Conservation (phyloP, 2,888 invertebrate genomes). For the Choreutis nemorana region DNA sequence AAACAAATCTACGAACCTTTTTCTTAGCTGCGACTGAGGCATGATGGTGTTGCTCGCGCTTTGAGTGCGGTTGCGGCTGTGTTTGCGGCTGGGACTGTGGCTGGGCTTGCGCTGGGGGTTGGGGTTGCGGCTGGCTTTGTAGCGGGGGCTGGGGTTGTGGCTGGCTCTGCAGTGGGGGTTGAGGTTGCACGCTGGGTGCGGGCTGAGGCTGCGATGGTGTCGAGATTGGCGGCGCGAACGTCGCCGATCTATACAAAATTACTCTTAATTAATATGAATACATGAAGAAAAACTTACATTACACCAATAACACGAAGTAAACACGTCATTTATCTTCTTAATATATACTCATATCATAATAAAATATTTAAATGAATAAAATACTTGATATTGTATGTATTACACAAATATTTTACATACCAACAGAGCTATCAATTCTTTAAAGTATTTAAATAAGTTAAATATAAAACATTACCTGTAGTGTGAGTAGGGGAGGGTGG, state of each 20-base stretch:
- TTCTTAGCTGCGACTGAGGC: slow-evolving; percentile 37
- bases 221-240: slow-evolving; percentile 36
- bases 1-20: slow-evolving; percentile 30
- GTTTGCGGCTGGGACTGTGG: slow-evolving; percentile 15
- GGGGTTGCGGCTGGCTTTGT: slow-evolving; percentile 16
- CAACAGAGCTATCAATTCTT: too few species aligned
- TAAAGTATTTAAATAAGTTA: not conserved
- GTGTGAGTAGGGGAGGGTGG: slow-evolving; percentile 36
- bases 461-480: slow-evolving; percentile 26
- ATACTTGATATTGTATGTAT: too few species aligned
- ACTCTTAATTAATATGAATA: too few species aligned
- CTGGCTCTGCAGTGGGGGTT: slow-evolving; percentile 6
- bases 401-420: too few species aligned
- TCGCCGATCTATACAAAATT: slow-evolving; percentile 22
- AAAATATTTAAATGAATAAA: too few species aligned
- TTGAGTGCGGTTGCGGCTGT: slow-evolving; percentile 23
- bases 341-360: too few species aligned
- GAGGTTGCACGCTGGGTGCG: slow-evolving; percentile 4
- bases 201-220: slow-evolving; percentile 13
- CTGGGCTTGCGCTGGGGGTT: slow-evolving; percentile 4
- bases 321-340: too few species aligned
- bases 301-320: too few species aligned
- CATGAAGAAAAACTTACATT: too few species aligned
- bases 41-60: slow-evolving; percentile 44
- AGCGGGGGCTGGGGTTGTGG: slow-evolving; percentile 9